These are phyloP conservation scores for Sialis fuliginosa DNA, from an alignment of 2,888 invertebrate species.

Conservation along the genomic window DNA sequence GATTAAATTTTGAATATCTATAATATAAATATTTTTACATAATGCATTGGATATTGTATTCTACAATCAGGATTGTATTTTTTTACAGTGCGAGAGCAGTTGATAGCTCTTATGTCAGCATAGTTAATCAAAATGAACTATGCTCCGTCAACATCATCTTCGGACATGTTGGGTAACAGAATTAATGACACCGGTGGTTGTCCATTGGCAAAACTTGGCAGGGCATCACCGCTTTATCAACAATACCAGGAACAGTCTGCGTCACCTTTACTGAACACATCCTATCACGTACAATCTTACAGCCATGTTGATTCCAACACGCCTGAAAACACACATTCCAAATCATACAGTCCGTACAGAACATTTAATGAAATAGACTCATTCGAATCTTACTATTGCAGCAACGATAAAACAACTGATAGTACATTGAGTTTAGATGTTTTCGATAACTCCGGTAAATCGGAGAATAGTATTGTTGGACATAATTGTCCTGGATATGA, in stretches of 20 bases:
- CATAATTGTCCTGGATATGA: background rate
- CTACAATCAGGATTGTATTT: no score
- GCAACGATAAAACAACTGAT: background rate
- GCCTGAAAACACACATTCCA: background rate
- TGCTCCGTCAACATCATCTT: background rate
- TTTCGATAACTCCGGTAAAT: background rate
- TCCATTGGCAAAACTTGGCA: conserved; percentile 39
- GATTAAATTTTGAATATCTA: no score
- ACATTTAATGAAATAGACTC: no score
- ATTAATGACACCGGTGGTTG: conserved; percentile 25
- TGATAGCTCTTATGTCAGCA: no score
- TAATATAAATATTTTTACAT: no score
- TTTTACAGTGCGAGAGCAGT: no score
- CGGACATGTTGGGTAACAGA: conserved; percentile 10
- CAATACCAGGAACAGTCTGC: conserved; percentile 11
- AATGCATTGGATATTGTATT: no score
- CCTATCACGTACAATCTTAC: background rate
- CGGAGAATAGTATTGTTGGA: background rate
- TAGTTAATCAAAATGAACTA: background rate
- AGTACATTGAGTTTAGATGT: background rate
- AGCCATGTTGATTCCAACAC: background rate
- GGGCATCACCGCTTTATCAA: conserved; percentile 25
- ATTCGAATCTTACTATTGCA: background rate
- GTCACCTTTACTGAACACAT: conserved; percentile 2
- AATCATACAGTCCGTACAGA: background rate